Evolutionary conservation across 2,797 vertebrate genomes (phyloP).

Genomic region (Malurus splendens): DNA sequence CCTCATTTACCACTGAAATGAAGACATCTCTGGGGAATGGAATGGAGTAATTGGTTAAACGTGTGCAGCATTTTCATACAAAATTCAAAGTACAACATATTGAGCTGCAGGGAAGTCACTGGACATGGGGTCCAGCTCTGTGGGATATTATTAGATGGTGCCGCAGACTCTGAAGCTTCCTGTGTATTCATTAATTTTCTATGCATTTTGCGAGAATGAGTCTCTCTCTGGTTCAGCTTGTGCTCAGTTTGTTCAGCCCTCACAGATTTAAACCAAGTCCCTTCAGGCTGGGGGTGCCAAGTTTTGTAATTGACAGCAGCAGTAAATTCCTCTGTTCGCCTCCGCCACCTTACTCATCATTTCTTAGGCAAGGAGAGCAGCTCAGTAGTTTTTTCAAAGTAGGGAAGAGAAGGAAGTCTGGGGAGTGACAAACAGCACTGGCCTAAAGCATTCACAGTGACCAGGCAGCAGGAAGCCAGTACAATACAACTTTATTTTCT

Average conservation of each 20-base stretch:
- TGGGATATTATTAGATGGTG: background rate
- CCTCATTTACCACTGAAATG: background rate
- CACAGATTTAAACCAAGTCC: background rate
- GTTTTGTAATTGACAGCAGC: slow-evolving; percentile 47
- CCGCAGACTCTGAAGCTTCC: background rate
- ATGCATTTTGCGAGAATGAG: background rate
- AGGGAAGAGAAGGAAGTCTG: background rate
- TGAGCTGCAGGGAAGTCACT: background rate
- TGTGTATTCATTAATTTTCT: background rate
- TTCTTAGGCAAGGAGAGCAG: slow-evolving; percentile 1
- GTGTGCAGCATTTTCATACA: background rate
- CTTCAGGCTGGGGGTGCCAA: slow-evolving; percentile 19
- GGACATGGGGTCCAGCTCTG: background rate
- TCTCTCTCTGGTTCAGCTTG: background rate
- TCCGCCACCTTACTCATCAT: slow-evolving; percentile 27
- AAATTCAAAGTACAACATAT: background rate
- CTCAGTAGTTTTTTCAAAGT: background rate
- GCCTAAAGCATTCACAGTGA: background rate
- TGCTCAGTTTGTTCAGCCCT: background rate
- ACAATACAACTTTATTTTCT: rapidly evolving
- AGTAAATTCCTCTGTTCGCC: background rate
- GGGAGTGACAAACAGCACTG: background rate
- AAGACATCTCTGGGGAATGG: background rate
- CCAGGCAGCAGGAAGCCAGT: background rate
- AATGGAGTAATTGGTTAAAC: background rate